Conservation (phyloP, 2,797 vertebrate genomes). For the Menidia menidia region DNA sequence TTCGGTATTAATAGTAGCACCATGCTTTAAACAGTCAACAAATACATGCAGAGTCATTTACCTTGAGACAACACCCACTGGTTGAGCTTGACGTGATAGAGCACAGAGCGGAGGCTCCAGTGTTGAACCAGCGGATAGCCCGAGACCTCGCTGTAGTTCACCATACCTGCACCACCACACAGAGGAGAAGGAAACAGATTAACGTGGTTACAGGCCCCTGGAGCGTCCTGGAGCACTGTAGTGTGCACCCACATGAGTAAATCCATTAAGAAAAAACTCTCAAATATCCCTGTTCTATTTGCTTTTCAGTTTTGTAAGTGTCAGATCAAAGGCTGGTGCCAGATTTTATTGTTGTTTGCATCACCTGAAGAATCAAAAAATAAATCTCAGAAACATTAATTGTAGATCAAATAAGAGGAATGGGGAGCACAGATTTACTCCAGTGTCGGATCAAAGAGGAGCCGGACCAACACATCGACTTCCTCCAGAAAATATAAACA, state of each 20-base stretch:
- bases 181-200: slow-evolving; percentile 9
- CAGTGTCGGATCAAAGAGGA: slow-evolving; percentile 54
- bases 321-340: slow-evolving; percentile 52
- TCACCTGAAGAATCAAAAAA: slow-evolving; percentile 37
- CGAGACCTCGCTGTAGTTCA: slow-evolving; percentile 98
- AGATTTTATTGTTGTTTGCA: slow-evolving; percentile 47
- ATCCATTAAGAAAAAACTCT: not conserved
- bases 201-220: not conserved
- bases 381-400: slow-evolving; percentile 54
- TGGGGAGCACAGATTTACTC: slow-evolving; percentile 22
- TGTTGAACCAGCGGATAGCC: slow-evolving; percentile 95
- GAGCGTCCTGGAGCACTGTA: slow-evolving; percentile 1
- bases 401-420: slow-evolving; percentile 48
- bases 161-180: slow-evolving; percentile 88
- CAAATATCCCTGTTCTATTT: slow-evolving; percentile 29
- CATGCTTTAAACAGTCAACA: slow-evolving; percentile 13
- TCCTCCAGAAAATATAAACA: slow-evolving; percentile 1
- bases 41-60: slow-evolving; percentile 61
- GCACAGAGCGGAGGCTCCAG: slow-evolving; percentile 93
- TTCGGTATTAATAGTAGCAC: slow-evolving; percentile 31
- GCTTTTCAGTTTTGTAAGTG: slow-evolving; percentile 10
- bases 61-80: slow-evolving; percentile 93
- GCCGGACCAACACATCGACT: slow-evolving; percentile 3
- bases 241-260: slow-evolving; percentile 10
- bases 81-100: slow-evolving; percentile 95